These are phyloP conservation scores for Centropristis striata DNA, from an alignment of 2,113 vertebrate species.

Conservation along the genomic window DNA sequence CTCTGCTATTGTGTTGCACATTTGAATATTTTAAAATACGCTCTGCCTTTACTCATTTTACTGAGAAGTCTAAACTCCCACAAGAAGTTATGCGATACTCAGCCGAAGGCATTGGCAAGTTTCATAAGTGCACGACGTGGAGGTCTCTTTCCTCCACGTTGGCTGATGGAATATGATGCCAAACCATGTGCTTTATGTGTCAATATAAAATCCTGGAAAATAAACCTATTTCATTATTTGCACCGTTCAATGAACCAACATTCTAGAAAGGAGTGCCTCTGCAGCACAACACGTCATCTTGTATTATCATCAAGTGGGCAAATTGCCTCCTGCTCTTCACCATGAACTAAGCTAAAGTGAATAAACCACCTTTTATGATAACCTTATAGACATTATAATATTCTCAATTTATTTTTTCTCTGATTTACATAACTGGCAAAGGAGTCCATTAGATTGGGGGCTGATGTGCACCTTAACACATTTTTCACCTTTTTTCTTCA, in stretches of 20 bases:
- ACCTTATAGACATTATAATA: neutral
- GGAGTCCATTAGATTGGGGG: neutral
- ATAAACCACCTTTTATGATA: constrained; percentile 11
- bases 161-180: constrained; percentile 21
- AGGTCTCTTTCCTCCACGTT: constrained; percentile 21
- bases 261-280: constrained; percentile 6
- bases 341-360: constrained; percentile 10
- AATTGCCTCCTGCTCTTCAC: neutral
- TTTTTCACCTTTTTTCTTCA: constrained; percentile 7
- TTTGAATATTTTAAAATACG: constrained; percentile 58
- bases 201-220: constrained; percentile 33
- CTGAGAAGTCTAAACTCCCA: constrained; percentile 36
- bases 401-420: constrained; percentile 16
- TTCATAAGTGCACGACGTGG: neutral
- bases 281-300: neutral
- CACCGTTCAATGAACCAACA: neutral
- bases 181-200: constrained; percentile 31
- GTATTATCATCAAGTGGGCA: constrained; percentile 25
- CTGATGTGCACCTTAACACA: neutral
- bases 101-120: constrained; percentile 14
- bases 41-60: constrained; percentile 41
- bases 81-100: constrained; percentile 23
- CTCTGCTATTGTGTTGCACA: constrained; percentile 27
- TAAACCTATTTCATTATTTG: neutral
- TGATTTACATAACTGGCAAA: constrained; percentile 5